Evolutionary conservation across 2,888 invertebrate genomes (phyloP), one percentile per base, ranked within the genome.

Genomic region (Griposia aprilina): DNA sequence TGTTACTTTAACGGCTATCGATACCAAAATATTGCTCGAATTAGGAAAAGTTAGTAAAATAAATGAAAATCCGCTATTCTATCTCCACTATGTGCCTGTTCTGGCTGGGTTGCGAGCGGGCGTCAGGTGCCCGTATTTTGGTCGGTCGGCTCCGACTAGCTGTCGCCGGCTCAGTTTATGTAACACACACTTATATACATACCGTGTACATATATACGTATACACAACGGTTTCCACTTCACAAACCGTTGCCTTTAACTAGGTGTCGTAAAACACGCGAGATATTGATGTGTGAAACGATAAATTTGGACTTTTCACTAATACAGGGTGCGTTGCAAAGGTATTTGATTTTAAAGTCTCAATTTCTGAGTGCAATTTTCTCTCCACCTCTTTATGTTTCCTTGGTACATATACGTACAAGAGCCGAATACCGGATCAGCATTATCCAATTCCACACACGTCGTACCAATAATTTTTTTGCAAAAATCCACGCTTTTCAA

Each of bases 71-170:
- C 30, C 87, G 88, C 86, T 82, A 10, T 45, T 11, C 72, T 20
- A 48, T 59, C 17, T 0, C 45, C 74, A 89, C 88, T 30, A 10
- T 71, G 80, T 7, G 5, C 78, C 0, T 71, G 10, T 20, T 73
- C 88, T 69, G 79, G 81, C 87, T 89, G 90, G 93, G 93, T 93
- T 91, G 93, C 92, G 93, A 93, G 94, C 88, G 89, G 69, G 89
- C 95, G 96, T 94, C 96, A 96, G 96, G 96, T 96, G 96, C 94
- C 94, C 93, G 95, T 94, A 96, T 96, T 96, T 96, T 94, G 96
- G 96, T 94, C 95, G 95, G 93, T 90, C 92, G 93, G 92, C 92
- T 93, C 94, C 94, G 93, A 91, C 93, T 93, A 91, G 94, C 93
- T 93, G 94, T 93, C 94, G 94, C 93, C 93, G 91, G 90, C 93